phyloP scores from a whole-genome alignment of 2,888 invertebrate species.

The Acronicta alni region DNA sequence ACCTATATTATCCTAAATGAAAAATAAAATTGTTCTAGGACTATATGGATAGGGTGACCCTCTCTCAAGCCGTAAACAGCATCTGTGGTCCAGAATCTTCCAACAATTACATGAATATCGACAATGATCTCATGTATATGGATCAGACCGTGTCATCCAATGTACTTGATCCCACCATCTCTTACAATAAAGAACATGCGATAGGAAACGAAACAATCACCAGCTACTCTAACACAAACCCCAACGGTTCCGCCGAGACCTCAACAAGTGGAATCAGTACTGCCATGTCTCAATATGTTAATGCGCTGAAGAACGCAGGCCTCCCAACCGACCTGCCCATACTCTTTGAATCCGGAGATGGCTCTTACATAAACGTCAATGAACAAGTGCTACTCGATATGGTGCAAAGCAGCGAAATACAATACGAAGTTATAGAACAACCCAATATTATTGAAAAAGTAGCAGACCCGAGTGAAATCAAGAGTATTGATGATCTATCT shows the following conservation, averaged over 20 bases:
- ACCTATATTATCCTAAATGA: neutral
- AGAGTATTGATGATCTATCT: constrained; percentile 86
- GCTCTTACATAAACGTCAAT: constrained; percentile 90
- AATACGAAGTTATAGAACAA: constrained; percentile 87
- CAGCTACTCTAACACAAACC: constrained; percentile 70
- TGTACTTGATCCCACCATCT: constrained; percentile 72
- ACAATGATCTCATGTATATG: constrained; percentile 83
- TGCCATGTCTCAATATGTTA: constrained; percentile 87
- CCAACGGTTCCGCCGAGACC: constrained; percentile 66
- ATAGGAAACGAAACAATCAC: constrained; percentile 75
- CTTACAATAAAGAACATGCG: constrained; percentile 73
- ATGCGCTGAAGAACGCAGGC: constrained; percentile 83
- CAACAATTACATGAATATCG: constrained; percentile 78
- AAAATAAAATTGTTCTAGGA: constrained; percentile 68
- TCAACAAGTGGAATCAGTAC: constrained; percentile 72
- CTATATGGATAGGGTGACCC: constrained; percentile 82
- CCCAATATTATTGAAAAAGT: constrained; percentile 87
- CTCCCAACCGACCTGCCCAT: constrained; percentile 87
- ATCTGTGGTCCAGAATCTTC: constrained; percentile 81
- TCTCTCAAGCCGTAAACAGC: constrained; percentile 84
- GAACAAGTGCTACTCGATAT: constrained; percentile 90
- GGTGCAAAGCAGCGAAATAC: constrained; percentile 87
- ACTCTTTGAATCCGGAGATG: constrained; percentile 91
- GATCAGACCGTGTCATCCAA: constrained; percentile 78
- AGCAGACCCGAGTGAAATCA: constrained; percentile 84